phyloP scores from a whole-genome alignment of 2,797 vertebrate genomes.

The Spheniscus humboldti region DNA sequence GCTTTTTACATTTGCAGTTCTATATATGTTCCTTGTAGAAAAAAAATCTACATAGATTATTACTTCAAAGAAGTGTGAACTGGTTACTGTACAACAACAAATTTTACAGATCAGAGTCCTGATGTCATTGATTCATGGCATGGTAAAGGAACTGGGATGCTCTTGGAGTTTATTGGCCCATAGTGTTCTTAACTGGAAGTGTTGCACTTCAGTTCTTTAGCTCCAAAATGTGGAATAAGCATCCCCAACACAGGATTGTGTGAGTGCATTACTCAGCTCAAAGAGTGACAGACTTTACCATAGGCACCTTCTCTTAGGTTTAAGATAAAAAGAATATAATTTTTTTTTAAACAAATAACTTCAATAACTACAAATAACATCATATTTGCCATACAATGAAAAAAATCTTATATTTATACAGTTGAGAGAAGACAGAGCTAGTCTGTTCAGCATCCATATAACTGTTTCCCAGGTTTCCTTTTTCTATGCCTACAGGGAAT shows the following conservation, averaged over 20 bases:
- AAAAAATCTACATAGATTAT: background rate
- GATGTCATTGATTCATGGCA: background rate
- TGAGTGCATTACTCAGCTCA: background rate
- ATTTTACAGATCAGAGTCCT: background rate
- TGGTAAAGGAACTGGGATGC: background rate
- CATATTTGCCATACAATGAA: background rate
- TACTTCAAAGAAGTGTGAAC: background rate
- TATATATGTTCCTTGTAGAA: background rate
- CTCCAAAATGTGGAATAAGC: background rate
- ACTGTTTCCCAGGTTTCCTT: background rate
- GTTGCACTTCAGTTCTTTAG: background rate
- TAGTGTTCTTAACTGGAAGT: background rate
- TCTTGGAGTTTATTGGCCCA: background rate
- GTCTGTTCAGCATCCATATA: background rate
- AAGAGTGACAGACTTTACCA: background rate
- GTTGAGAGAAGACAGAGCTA: background rate
- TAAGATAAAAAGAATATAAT: background rate
- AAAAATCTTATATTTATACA: background rate
- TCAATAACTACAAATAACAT: background rate
- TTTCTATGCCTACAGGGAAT: background rate
- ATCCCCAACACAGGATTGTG: background rate
- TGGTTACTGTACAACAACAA: background rate
- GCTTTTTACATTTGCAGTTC: background rate
- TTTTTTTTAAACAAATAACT: background rate
- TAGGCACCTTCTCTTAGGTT: background rate